A percentile compares a stretch with the other conserved stretches of the same genome.
Conservation (phyloP, 2,113 vertebrate species). For the Gila orcuttii region DNA sequence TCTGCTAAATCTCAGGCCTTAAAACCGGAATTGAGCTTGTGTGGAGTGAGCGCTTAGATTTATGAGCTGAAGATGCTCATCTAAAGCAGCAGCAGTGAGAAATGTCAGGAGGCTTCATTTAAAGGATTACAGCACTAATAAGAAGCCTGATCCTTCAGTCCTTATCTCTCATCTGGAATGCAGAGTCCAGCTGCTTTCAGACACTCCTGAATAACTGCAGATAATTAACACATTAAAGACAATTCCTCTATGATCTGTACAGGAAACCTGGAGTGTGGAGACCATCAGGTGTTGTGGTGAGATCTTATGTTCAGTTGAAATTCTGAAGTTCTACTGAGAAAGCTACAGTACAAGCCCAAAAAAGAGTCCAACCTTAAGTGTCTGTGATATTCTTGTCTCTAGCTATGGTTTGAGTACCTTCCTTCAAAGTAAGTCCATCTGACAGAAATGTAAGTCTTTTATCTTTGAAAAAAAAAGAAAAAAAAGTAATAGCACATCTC, state of each 20-base stretch:
- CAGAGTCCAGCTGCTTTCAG: constrained; percentile 60
- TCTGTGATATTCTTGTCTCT: background rate
- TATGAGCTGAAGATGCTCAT: constrained; percentile 56
- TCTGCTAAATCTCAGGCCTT: constrained; percentile 30
- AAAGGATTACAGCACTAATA: constrained; percentile 69
- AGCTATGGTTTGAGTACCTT: background rate
- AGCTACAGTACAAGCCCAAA: background rate
- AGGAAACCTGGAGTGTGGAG: constrained; percentile 12
- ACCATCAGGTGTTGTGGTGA: constrained; percentile 30
- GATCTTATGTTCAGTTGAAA: background rate
- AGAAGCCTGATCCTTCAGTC: constrained; percentile 63
- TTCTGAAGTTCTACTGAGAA: background rate
- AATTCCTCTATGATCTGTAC: constrained; percentile 43
- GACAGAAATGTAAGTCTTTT: background rate
- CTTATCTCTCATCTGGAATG: constrained; percentile 62
- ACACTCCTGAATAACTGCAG: constrained; percentile 56
- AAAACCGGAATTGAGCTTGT: constrained; percentile 20
- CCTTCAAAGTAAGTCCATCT: background rate
- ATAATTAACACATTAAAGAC: constrained; percentile 67
- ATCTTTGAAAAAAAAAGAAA: background rate
- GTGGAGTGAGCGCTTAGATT: constrained; percentile 51
- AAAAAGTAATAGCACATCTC: background rate
- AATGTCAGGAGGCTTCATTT: constrained; percentile 64
- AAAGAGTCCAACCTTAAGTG: background rate
- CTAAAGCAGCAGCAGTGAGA: constrained; percentile 52